Evolutionary conservation across 2,888 invertebrate species (phyloP), one percentile per base, ranked within the genome.

Genomic region (Drosophila recens): DNA sequence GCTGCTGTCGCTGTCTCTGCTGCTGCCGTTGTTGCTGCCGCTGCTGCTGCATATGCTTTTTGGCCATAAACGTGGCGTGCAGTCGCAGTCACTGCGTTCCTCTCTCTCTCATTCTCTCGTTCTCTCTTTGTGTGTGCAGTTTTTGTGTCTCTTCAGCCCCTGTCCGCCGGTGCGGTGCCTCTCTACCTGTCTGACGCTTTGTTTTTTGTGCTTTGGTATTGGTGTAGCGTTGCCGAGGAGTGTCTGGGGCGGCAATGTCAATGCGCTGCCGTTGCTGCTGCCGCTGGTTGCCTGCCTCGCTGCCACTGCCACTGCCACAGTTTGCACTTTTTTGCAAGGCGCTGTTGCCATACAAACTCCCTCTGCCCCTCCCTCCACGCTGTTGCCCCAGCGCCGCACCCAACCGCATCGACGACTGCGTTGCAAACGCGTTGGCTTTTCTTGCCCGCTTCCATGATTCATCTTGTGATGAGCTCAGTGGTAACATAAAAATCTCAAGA

Each of bases 231-330:
- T 62, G 79, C 46, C 51, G 80, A 68, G 80, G 77, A 77, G 77
- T 80, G 81, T 68, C 80, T 80, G 80, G 68, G 70, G 75, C 87
- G 87, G 88, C 85, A 85, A 88, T 88, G 85, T 88, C 85, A 85
- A 85, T 85, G 85, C 72, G 85, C 88, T 63, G 73, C 80, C 58
- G 72, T 54, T 38, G 65, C 48, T 57, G 51, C 52, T 69, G 59
- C 52, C 67, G 59, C 53, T 58, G 53, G 51, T 45, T 69, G 61
- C 51, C 56, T 42, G 30, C 54, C 53, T n/a, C 20, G 10, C 54
- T 45, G 64, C 54, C 63, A 54, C n/a, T n/a, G n/a, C n/a, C n/a
- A n/a, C 65, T 33, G 62, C 27, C 54, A 62, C 73, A 61, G 74
- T 70, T 75, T 87, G 85, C 80, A 81, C 69, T 78, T 84, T 83